Percentiles rank a stretch among this genome's conserved stretches.
phyloP scores from a whole-genome alignment of 2,113 vertebrate genomes.

The Dipodomys merriami region DNA sequence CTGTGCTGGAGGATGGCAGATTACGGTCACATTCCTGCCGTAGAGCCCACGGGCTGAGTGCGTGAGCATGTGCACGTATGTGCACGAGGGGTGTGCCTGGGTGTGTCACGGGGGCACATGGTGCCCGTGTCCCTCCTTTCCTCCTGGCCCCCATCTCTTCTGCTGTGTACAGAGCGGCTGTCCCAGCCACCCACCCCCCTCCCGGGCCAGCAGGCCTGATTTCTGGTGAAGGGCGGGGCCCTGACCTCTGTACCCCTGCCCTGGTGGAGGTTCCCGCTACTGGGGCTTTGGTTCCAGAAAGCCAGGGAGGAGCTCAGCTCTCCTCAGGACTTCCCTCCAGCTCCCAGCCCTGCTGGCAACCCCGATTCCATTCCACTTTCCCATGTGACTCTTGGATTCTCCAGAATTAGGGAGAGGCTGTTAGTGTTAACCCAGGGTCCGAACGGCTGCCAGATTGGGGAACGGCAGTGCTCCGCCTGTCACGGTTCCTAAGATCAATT shows the following conservation, averaged over 20 bases:
- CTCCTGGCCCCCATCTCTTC: neutral
- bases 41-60: neutral
- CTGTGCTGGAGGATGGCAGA: neutral
- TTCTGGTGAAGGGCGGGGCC: neutral
- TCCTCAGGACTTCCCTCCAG: neutral
- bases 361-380: no score
- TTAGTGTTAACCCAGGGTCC: neutral
- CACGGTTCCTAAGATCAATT: neutral
- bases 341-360: neutral
- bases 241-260: fast-evolving
- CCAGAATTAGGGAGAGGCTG: no score
- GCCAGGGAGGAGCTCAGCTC: neutral
- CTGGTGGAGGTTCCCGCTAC: neutral
- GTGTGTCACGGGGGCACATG: neutral
- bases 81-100: neutral
- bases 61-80: neutral
- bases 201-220: neutral
- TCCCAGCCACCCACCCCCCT: neutral
- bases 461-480: neutral
- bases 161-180: neutral
- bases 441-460: neutral
- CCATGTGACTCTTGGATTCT: neutral
- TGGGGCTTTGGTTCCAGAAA: neutral
- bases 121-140: neutral
- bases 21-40: neutral